These are phyloP conservation scores for Acipenser oxyrinchus DNA, from an alignment of 2,797 vertebrate species.

Conservation along the genomic window DNA sequence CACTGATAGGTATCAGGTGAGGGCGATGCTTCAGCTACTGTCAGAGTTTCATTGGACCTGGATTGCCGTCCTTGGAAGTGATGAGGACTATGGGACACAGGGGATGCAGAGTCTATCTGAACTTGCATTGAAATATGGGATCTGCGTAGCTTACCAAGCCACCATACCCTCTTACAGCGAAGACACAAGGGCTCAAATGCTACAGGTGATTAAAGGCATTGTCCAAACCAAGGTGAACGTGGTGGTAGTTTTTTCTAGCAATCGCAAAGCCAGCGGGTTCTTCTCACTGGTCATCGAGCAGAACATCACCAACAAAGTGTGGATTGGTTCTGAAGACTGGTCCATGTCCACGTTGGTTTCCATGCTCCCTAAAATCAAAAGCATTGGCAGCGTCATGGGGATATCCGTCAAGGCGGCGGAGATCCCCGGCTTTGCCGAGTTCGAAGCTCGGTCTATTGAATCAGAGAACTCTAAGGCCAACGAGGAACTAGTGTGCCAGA, in stretches of 20 bases:
- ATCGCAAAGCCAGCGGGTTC: conserved; percentile 24
- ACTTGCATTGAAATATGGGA: neutral
- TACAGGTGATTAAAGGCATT: conserved; percentile 24
- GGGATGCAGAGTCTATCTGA: conserved; percentile 25
- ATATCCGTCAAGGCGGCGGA: conserved; percentile 24
- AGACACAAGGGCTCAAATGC: neutral
- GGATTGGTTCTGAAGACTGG: conserved; percentile 41
- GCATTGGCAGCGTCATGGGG: conserved; percentile 35
- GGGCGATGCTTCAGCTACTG: conserved; percentile 30
- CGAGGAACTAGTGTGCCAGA: too few species aligned
- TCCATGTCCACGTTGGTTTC: conserved; percentile 27
- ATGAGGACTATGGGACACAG: conserved; percentile 28
- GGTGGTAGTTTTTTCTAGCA: conserved; percentile 24
- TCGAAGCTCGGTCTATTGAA: neutral
- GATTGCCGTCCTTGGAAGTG: conserved; percentile 32
- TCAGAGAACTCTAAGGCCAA: too few species aligned
- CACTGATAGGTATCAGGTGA: conserved; percentile 18
- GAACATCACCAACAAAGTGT: conserved; percentile 24
- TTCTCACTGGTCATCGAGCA: conserved; percentile 21
- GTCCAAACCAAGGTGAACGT: conserved; percentile 11
- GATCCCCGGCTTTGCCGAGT: conserved; percentile 28
- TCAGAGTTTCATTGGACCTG: conserved; percentile 34
- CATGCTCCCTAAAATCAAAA: conserved; percentile 12
- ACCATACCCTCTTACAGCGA: conserved; percentile 11
- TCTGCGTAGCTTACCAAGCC: conserved; percentile 41